A percentile compares a stretch with the other conserved stretches of the same genome.
phyloP scores from a whole-genome alignment of 2,888 invertebrate species.

The Schrankia costaestrigalis region DNA sequence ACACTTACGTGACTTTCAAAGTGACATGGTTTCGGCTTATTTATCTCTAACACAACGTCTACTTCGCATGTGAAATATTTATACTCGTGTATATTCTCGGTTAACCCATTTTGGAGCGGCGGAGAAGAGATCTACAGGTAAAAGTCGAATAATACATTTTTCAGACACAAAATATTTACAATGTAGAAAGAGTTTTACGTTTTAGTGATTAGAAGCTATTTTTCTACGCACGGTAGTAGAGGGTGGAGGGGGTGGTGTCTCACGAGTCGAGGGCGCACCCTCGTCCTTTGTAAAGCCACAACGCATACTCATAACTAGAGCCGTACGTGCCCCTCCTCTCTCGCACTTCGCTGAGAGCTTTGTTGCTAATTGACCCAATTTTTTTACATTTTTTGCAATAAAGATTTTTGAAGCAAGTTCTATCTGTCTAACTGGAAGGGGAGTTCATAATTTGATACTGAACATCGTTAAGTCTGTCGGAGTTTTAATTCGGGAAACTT shows the following conservation, averaged over 20 bases:
- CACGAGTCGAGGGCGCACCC: conserved; percentile 52
- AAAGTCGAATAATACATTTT: conserved; percentile 53
- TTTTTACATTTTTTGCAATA: conserved; percentile 39
- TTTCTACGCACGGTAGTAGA: conserved; percentile 20
- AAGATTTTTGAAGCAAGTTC: conserved; percentile 35
- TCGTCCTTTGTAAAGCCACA: conserved; percentile 58
- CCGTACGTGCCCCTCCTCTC: conserved; percentile 45
- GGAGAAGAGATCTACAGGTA: conserved; percentile 54
- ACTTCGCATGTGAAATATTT: conserved; percentile 45
- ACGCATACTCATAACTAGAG: conserved; percentile 47
- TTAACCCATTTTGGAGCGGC: conserved; percentile 57
- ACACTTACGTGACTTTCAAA: conserved; percentile 38
- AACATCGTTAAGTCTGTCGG: conserved; percentile 31
- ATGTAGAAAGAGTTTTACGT: conserved; percentile 41
- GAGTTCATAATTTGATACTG: conserved; percentile 44
- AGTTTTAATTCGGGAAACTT: conserved; percentile 22
- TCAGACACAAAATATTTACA: conserved; percentile 34
- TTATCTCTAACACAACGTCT: conserved; percentile 36
- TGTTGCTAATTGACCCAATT: conserved; percentile 73
- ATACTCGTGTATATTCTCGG: conserved; percentile 43
- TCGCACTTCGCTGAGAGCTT: conserved; percentile 50
- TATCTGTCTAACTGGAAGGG: conserved; percentile 28
- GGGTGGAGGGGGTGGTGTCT: conserved; percentile 44
- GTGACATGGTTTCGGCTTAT: conserved; percentile 31
- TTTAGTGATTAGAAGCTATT: conserved; percentile 33